Evolutionary conservation across 2,113 vertebrate species (phyloP).

Genomic region (Passerina amoena): DNA sequence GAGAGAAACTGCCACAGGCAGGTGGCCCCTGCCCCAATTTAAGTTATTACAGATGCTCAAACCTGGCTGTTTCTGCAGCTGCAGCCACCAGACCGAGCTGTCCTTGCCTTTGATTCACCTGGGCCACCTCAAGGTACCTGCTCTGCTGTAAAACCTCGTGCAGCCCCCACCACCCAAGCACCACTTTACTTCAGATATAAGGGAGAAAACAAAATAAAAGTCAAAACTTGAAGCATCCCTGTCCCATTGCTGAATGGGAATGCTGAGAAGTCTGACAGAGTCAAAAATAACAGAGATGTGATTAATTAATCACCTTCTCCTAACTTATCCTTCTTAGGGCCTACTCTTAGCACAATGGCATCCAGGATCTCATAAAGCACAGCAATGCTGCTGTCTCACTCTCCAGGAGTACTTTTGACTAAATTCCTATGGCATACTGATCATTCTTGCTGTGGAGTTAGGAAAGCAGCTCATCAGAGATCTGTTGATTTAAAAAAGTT

Average conservation of each 20-base stretch:
- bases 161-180: background rate
- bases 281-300: background rate
- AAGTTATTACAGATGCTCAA: background rate
- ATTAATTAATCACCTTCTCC: background rate
- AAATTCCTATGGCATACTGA: background rate
- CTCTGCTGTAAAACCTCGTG: background rate
- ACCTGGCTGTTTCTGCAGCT: background rate
- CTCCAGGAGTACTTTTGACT: background rate
- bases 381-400: background rate
- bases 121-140: background rate
- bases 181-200: background rate
- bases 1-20: background rate
- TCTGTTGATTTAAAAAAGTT: background rate
- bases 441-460: background rate
- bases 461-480: background rate
- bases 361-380: background rate
- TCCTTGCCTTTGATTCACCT: background rate
- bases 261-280: background rate
- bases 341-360: background rate
- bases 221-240: background rate
- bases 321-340: background rate
- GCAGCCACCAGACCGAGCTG: background rate
- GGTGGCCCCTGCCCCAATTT: background rate
- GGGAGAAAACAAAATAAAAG: background rate
- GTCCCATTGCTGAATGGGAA: background rate